Evolutionary conservation across 2,113 vertebrate species (phyloP).

Genomic region (Cyanoramphus novaezelandiae): DNA sequence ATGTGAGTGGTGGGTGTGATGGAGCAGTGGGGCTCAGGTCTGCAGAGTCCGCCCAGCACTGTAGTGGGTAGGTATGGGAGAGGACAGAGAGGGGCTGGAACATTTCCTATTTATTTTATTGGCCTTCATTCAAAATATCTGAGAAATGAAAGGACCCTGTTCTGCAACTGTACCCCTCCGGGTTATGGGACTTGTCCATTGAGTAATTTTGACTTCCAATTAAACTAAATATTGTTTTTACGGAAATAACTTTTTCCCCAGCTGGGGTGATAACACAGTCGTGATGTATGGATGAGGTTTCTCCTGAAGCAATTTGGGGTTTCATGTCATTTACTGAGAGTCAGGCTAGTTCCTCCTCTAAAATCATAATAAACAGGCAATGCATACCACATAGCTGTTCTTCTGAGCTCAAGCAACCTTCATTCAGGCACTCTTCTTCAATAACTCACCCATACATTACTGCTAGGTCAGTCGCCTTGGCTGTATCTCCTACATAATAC

Average conservation of each 20-base stretch:
- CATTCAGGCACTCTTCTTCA: too few species aligned
- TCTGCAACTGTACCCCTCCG: not conserved
- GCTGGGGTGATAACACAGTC: not conserved
- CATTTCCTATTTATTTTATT: not conserved
- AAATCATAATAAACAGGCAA: too few species aligned
- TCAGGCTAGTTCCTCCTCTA: not conserved
- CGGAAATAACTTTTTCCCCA: not conserved
- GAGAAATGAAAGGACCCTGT: not conserved
- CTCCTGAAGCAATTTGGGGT: not conserved
- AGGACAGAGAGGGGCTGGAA: not conserved
- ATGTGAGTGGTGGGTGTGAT: not conserved
- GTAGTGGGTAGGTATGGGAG: accelerated
- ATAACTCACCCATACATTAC: too few species aligned
- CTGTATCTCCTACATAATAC: too few species aligned
- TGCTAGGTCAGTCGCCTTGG: too few species aligned
- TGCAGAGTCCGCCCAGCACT: not conserved
- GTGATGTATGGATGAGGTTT: not conserved
- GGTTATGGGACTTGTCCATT: not conserved
- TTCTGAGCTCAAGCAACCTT: too few species aligned
- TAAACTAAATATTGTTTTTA: not conserved
- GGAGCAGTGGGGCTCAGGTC: not conserved
- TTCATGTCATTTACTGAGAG: not conserved
- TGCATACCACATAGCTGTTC: too few species aligned
- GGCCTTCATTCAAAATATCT: not conserved
- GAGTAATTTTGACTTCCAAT: not conserved